Conservation (phyloP, 1,140 invertebrate genomes). For the Maconellicoccus hirsutus region DNA sequence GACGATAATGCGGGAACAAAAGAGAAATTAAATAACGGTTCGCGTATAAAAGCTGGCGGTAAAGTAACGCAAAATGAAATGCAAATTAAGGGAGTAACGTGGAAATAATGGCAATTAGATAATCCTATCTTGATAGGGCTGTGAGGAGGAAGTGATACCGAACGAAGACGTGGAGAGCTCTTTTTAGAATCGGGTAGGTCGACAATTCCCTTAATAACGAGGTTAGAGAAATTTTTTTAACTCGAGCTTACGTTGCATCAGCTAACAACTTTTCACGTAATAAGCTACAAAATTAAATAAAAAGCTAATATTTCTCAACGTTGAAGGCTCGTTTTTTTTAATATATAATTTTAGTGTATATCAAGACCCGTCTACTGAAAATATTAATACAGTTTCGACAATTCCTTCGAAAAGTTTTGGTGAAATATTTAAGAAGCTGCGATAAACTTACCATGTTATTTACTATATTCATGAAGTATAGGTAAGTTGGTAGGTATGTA, state of each 20-base stretch:
- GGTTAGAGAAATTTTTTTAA: constrained; percentile 11
- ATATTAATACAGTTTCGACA: too few species aligned
- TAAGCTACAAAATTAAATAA: constrained; percentile 7
- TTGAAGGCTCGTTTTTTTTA: neutral
- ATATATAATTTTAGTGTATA: too few species aligned
- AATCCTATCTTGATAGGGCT: constrained; percentile 14
- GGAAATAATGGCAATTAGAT: constrained; percentile 20
- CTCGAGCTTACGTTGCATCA: neutral
- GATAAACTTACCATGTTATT: too few species aligned
- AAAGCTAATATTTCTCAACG: constrained; percentile 13
- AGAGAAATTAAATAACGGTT: constrained; percentile 18
- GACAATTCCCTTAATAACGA: constrained; percentile 16
- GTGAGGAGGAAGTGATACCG: neutral
- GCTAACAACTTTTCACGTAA: constrained; percentile 10
- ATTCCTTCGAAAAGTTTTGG: too few species aligned
- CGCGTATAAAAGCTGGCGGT: constrained; percentile 16
- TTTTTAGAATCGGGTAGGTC: neutral
- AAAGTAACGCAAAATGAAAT: constrained; percentile 21
- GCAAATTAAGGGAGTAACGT: constrained; percentile 19
- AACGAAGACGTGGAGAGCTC: neutral
- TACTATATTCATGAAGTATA: too few species aligned
- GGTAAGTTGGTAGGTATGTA: too few species aligned
- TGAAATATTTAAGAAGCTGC: too few species aligned
- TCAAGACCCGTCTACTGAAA: too few species aligned
- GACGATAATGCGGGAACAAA: constrained; percentile 18